Evolutionary conservation across 30 jellyfish, hydroid and myxozoan genomes (phyloP).

Genomic region (Hydra vulgaris): DNA sequence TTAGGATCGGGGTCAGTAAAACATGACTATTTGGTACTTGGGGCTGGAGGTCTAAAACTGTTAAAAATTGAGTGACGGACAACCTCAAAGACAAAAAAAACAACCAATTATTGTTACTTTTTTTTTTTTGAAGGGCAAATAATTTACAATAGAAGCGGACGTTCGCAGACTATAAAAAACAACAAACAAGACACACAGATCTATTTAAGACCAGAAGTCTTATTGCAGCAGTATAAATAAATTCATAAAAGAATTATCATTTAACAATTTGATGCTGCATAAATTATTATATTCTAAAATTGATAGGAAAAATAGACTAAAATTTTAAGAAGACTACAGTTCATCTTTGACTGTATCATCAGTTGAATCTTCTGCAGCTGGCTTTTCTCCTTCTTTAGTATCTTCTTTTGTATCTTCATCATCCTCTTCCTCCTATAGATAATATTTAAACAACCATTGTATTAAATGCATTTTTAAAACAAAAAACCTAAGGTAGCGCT

Average conservation of each 20-base stretch:
- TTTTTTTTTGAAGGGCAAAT: neutral
- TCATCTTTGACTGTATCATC: conserved; percentile 12
- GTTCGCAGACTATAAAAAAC: neutral
- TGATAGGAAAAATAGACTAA: conserved; percentile 3
- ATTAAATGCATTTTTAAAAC: too few species aligned
- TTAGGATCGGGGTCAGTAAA: too few species aligned
- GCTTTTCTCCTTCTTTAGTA: neutral
- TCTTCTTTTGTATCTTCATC: conserved; percentile 33
- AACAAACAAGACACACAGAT: neutral
- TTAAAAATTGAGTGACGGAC: too few species aligned
- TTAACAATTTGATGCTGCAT: neutral
- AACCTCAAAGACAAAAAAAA: too few species aligned
- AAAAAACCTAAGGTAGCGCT: too few species aligned
- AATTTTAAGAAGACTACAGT: conserved; percentile 1
- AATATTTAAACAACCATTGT: neutral
- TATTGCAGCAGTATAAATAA: neutral
- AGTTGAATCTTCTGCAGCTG: conserved; percentile 5
- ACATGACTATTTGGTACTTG: too few species aligned
- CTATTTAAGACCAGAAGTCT: neutral
- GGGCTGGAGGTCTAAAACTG: too few species aligned
- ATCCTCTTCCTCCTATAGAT: conserved; percentile 21
- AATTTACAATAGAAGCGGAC: neutral
- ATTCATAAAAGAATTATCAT: neutral
- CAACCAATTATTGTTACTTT: too few species aligned
- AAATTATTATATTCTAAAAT: conserved; percentile 14